Evolutionary conservation across 2,888 invertebrate species (phyloP).

Genomic region (Eilema depressum): DNA sequence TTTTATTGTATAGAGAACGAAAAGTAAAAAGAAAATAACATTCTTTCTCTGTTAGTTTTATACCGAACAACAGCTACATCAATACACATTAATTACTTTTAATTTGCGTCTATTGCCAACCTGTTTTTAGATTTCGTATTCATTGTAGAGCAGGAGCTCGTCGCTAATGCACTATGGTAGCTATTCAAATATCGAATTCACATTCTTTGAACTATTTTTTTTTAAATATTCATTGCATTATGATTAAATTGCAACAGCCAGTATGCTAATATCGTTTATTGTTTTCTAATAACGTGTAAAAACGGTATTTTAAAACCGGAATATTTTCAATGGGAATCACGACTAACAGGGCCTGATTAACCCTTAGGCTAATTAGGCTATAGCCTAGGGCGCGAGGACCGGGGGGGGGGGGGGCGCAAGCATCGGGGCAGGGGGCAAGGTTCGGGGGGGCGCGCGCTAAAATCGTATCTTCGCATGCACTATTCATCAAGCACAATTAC

Average conservation of each 20-base stretch:
- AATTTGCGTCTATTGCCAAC: slow-evolving; percentile 16
- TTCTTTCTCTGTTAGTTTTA: background rate
- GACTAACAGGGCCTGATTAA: too few species aligned
- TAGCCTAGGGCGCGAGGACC: too few species aligned
- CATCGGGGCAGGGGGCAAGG: too few species aligned
- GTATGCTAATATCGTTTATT: too few species aligned
- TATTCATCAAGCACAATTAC: too few species aligned
- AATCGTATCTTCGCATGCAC: too few species aligned
- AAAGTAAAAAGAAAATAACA: background rate
- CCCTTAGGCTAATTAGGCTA: too few species aligned
- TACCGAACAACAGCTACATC: background rate
- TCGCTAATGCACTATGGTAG: background rate
- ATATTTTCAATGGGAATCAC: too few species aligned
- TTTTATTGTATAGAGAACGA: background rate
- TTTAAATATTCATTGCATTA: background rate
- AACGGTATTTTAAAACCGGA: too few species aligned
- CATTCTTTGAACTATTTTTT: background rate
- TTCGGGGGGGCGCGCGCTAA: too few species aligned
- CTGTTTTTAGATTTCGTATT: slow-evolving; percentile 7
- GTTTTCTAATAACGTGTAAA: too few species aligned
- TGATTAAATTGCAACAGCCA: background rate
- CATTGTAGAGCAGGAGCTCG: slow-evolving; percentile 7
- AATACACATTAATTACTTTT: slow-evolving; percentile 17
- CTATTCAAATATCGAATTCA: background rate
- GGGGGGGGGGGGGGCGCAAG: too few species aligned